Evolutionary conservation across 2,797 vertebrate genomes (phyloP), one percentile per base, ranked within the genome.

Genomic region (Glossophaga mutica): DNA sequence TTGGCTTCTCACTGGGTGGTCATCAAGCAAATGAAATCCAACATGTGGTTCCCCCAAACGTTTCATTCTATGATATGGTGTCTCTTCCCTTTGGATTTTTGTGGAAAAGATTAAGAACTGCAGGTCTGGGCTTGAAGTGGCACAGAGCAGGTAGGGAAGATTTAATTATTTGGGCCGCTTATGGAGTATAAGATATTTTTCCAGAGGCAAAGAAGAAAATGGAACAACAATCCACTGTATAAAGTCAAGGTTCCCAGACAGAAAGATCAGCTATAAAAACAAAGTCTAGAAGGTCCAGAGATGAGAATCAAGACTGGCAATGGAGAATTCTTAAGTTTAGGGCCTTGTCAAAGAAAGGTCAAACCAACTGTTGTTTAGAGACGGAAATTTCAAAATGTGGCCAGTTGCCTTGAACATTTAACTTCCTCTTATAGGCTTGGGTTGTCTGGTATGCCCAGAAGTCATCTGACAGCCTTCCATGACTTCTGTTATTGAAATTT

Each of bases 1-100:
- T 65, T 62, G 34, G 55, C 19, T 79, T 85, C 32, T 79, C 55
- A 86, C 15, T 59, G 86, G 37, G 37, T 44, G 95, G 34, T 91
- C 81, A 73, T 59, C 29, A 83, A 87, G 11, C 71, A 95, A 79
- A 91, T 81, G 42, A 12, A 92, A 74, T 92, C n/a, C 9, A 93
- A 52, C 16, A 46, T 3, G 11, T 32, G 19, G 48, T 48, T 87
- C 18, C 26, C 32, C 37, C 76, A 62, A 70, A 87, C 1, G 29
- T 91, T 44, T 87, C 26, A 79, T 92, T 87, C 39, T 71, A 21
- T 59, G 12, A 0, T 19, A 4, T 9, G 1, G 0, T 50, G 2
- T 82, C 52, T 68, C 26, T 88, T 71, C 85, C 34, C 52, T 87
- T 82, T 14, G 32, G 8, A 6, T 74, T 70, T 77, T 65, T 55